Conservation (phyloP, 2,797 vertebrate genomes). For the Myripristis murdjan region DNA sequence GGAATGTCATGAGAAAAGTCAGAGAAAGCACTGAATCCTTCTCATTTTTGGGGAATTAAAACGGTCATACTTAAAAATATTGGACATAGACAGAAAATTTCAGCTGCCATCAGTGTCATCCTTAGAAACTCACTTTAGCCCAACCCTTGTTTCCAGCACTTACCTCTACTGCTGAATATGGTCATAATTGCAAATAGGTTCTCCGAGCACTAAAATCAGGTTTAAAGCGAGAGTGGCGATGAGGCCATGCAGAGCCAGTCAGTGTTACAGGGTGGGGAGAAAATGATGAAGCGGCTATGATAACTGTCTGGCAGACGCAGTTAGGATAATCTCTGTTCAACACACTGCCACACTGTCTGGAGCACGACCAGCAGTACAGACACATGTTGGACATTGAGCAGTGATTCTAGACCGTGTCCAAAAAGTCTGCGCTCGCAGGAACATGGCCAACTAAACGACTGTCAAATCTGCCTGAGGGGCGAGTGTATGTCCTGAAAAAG, state of each 20-base stretch:
- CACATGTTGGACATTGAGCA: constrained; percentile 54
- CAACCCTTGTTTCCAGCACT: not conserved
- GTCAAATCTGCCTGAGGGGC: constrained; percentile 13
- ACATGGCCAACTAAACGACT: constrained; percentile 29
- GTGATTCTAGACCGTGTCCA: constrained; percentile 38
- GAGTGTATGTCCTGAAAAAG: constrained; percentile 6
- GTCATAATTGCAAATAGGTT: too few species aligned
- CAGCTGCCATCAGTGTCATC: not conserved
- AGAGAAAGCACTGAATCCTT: not conserved
- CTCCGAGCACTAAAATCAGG: constrained; percentile 9
- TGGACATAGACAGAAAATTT: not conserved
- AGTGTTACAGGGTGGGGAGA: constrained; percentile 38
- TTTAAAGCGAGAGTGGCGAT: constrained; percentile 17
- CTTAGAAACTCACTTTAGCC: not conserved
- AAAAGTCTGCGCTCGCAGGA: constrained; percentile 22
- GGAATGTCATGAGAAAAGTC: too few species aligned
- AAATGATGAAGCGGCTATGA: constrained; percentile 63
- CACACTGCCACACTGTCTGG: constrained; percentile 54
- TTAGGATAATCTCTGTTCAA: constrained; percentile 58
- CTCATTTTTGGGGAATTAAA: not conserved
- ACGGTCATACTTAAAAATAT: constrained; percentile 8
- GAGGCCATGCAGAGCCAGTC: constrained; percentile 22
- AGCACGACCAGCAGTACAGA: constrained; percentile 48
- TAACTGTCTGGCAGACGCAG: constrained; percentile 57
- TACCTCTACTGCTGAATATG: not conserved